A percentile compares a stretch with the other conserved stretches of the same genome.
Conservation (phyloP, 2,113 vertebrate species). For the Hyaena hyaena region DNA sequence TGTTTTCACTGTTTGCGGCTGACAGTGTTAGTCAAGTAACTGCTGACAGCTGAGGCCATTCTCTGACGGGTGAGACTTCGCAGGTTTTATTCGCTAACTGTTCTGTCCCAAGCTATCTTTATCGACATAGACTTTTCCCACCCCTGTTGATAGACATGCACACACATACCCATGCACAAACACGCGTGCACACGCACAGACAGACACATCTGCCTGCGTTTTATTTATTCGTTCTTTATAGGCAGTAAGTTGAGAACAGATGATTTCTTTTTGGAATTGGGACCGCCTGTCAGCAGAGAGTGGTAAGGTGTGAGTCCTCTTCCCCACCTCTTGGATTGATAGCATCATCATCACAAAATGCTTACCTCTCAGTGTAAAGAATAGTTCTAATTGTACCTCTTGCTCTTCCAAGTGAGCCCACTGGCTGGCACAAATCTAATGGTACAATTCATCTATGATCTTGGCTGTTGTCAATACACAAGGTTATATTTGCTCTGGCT, state of each 20-base stretch:
- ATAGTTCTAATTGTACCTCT: neutral
- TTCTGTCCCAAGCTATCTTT: slow-evolving; percentile 33
- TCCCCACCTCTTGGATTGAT: neutral
- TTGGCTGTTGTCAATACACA: neutral
- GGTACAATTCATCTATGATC: neutral
- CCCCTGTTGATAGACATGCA: neutral
- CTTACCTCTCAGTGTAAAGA: neutral
- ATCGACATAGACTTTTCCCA: neutral
- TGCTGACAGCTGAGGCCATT: slow-evolving; percentile 45
- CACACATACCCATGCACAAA: too few relatives aligned
- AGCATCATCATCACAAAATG: neutral
- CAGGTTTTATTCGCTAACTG: neutral
- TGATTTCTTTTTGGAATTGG: neutral
- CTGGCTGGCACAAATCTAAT: neutral
- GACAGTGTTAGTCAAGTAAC: slow-evolving; percentile 37
- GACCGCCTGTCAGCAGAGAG: neutral
- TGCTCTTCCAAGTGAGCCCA: neutral
- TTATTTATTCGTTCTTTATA: neutral
- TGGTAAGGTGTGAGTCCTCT: rapidly evolving
- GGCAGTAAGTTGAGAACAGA: neutral
- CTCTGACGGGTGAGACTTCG: slow-evolving; percentile 29
- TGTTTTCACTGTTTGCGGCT: slow-evolving; percentile 44
- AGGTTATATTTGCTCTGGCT: neutral
- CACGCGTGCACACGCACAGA: neutral
- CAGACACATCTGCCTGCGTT: neutral